Evolutionary conservation across 2,113 vertebrate species (phyloP), one percentile per base, ranked within the genome.

Genomic region (Camelus bactrianus): DNA sequence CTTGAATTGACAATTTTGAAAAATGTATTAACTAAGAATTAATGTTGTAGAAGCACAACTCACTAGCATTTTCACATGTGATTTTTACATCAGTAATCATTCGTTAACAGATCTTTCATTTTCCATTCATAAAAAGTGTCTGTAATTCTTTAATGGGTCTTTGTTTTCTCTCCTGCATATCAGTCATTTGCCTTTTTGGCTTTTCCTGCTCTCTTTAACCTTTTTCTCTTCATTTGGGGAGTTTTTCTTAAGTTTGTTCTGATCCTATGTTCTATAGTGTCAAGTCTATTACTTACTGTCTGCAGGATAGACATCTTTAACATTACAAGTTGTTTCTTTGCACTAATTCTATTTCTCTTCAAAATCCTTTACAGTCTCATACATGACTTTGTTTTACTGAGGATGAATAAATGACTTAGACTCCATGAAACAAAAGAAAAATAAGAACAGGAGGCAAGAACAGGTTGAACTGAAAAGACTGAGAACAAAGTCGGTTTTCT

Each of bases 1-100:
- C 73, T 83, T 56, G 1, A 89, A 82, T 65, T 75, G 52, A 79
- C 35, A 86, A 82, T 82, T 83, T 94, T 58, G 75, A 93, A 72
- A 93, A 84, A 30, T 30, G 2, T 91, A 80, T 77, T 69, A 70
- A 42, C 60, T 14, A 42, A 30, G 52, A 16, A 50, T 52, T 67
- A 46, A 26, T n/a, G 10, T 19, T 76, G 22, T 42, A 24, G 15
- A 5, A 58, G 32, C 35, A 72, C 10, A 42, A 69, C 86, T 70
- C 76, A 19, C 30, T 70, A 38, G 3, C 22, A 60, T 83, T 89
- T 93, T 86, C 19, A 28, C 22, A 19, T 30, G 17, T 84, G 65
- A 46, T 62, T 80, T 79, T 81, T 22, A 35, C 5, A 58, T 48
- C 54, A 35, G 32, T 77, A 28, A 42, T 62, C 42, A 38, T 48